Evolutionary conservation across 2,113 vertebrate genomes (phyloP).

Genomic region (Pyrgilauda ruficollis): DNA sequence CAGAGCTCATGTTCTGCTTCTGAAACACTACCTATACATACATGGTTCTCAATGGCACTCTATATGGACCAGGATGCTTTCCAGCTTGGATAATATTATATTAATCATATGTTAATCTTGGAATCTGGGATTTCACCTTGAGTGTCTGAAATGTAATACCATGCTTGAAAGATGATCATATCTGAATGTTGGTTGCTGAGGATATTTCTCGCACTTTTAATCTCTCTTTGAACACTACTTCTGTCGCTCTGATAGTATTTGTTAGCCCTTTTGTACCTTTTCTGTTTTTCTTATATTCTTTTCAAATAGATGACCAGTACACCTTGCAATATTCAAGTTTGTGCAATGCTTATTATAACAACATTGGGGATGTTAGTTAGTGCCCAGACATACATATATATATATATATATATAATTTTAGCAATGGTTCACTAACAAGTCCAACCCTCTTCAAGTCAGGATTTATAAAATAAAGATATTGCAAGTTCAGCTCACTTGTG

Average conservation of each 20-base stretch:
- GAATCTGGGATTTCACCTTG: neutral
- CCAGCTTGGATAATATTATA: neutral
- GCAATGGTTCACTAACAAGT: neutral
- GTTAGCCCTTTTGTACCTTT: neutral
- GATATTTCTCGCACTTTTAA: neutral
- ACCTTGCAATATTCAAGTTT: neutral
- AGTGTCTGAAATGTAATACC: neutral
- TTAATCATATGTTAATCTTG: neutral
- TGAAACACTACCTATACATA: neutral
- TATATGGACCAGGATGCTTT: neutral
- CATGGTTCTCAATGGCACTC: neutral
- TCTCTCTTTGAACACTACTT: neutral
- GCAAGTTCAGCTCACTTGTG: neutral
- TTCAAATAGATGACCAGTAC: neutral
- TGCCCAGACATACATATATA: neutral
- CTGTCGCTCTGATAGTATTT: neutral
- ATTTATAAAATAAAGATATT: neutral
- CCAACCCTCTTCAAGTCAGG: neutral
- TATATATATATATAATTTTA: neutral
- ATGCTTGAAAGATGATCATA: neutral
- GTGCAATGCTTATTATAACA: neutral
- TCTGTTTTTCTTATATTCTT: neutral
- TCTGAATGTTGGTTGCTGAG: neutral
- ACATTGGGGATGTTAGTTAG: neutral
- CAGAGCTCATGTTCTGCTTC: neutral